Conservation (phyloP, 2,888 invertebrate species). For the Hypselothyrea guttata region DNA sequence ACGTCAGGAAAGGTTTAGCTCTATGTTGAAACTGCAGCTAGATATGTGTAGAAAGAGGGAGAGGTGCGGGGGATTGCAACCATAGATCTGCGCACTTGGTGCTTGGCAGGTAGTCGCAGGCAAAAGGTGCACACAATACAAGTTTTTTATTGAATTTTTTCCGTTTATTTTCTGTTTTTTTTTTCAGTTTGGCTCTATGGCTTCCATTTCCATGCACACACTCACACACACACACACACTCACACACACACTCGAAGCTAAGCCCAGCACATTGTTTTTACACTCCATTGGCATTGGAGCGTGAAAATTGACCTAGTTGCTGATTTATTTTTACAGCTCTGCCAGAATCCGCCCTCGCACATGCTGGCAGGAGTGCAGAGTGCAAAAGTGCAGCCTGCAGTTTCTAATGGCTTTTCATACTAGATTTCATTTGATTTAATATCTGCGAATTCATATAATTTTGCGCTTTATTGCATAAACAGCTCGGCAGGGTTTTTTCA, state of each 20-base stretch:
- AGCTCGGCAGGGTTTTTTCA: background rate
- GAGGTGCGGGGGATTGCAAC: slow-evolving; percentile 17
- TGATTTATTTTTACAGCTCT: slow-evolving; percentile 63
- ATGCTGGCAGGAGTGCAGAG: slow-evolving; percentile 1
- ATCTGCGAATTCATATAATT: background rate
- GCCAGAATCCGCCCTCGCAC: slow-evolving; percentile 13
- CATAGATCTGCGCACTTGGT: slow-evolving; percentile 36
- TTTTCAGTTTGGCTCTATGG: slow-evolving; percentile 16
- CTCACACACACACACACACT: slow-evolving; percentile 12
- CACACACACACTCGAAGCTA: slow-evolving; percentile 10
- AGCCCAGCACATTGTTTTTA: slow-evolving; percentile 27
- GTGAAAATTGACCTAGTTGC: slow-evolving; percentile 75
- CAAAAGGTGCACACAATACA: slow-evolving; percentile 1
- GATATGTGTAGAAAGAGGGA: slow-evolving; percentile 23
- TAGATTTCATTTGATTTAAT: slow-evolving; percentile 1
- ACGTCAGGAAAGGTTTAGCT: slow-evolving; percentile 32
- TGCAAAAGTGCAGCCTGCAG: slow-evolving; percentile 10
- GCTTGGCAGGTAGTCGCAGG: slow-evolving; percentile 18
- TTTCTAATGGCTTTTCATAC: slow-evolving; percentile 6
- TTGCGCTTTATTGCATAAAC: no score
- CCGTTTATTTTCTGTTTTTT: slow-evolving; percentile 36
- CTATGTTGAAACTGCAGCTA: slow-evolving; percentile 24
- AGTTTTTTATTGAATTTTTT: no score
- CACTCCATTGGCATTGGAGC: slow-evolving; percentile 65
- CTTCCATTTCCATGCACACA: slow-evolving; percentile 22